phyloP scores from a whole-genome alignment of 2,113 vertebrate genomes.

The Cyanoramphus novaezelandiae region DNA sequence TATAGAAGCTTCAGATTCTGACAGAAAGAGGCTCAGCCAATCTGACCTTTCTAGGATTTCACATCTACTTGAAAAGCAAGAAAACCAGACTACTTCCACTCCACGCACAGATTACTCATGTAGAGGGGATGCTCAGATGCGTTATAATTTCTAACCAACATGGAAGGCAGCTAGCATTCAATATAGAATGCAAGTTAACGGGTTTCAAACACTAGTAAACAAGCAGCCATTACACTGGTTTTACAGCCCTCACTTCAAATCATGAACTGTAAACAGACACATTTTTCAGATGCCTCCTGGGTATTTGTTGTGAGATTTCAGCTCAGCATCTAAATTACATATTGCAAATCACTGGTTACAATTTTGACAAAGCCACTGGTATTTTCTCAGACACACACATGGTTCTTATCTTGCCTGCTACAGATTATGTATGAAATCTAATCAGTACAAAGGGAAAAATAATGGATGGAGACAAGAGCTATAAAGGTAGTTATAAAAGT shows the following conservation, averaged over 20 bases:
- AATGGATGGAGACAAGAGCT: neutral
- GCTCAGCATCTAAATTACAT: neutral
- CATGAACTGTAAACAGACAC: neutral
- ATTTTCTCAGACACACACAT: neutral
- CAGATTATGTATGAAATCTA: neutral
- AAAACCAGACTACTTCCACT: neutral
- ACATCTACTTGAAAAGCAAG: neutral
- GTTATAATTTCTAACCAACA: neutral
- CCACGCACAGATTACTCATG: neutral
- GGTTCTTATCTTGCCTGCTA: neutral
- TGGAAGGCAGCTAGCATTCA: neutral
- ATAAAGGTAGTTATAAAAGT: neutral
- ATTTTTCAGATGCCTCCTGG: neutral
- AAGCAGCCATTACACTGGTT: neutral
- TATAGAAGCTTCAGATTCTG: neutral
- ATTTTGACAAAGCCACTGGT: neutral
- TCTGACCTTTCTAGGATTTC: neutral
- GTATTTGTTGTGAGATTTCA: neutral
- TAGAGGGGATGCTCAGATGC: neutral
- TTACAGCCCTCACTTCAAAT: neutral
- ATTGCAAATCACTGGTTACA: neutral
- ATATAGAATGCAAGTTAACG: neutral
- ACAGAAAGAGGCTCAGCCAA: accelerated
- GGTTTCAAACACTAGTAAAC: neutral
- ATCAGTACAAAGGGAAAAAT: neutral